Base-by-base conservation (phyloP, 2,113 vertebrate species). In the Anoplopoma fimbria region DNA sequence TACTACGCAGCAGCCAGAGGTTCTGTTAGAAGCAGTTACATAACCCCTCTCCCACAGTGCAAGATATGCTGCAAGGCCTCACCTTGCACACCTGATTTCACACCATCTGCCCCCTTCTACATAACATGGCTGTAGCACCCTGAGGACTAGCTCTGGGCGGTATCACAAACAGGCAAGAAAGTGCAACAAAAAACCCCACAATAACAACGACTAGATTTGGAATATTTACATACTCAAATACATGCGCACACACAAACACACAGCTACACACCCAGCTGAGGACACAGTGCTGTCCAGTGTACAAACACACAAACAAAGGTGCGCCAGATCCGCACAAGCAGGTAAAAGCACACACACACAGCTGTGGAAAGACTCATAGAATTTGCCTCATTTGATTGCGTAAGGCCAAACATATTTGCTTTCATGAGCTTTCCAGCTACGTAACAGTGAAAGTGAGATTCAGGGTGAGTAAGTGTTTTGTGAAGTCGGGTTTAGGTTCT, bases 1-100 rank as follows among this genome's bases (percentile, higher is more conserved):
- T 75, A 60, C 34, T 36, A 23, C 8, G 10, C 9, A 38, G 25
- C 25, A 69, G 69, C 58, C 80, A 83, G 47, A 17, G 67, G 61
- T 79, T 75, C n/a, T 49, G 33, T 73, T 73, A 19, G 34, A 70
- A 57, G 34, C 10, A 13, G 65, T 87, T 89, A 83, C 51, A 84
- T 84, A 93, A 91, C 38, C 31, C 60, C 67, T 58, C 60, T 69
- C n/a, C 75, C 29, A 57, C 75, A 27, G 42, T 33, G 73, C 45
- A 86, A 89, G 89, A 90, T 84, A 86, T 62, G 84, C 92, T 89
- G 89, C 61, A 76, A 88, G 77, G 80, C 75, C 73, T 89, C 73
- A 42, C 64, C 47, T 33, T 67, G 75, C 84, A 91, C 87, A 94
- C 92, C 88, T 93, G 89, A 89, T 80, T 83, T 87, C 29, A 88